A percentile compares a stretch with the other conserved stretches of the same genome.
Conservation (phyloP, 1,140 invertebrate genomes). For the Saxidomus purpurata region DNA sequence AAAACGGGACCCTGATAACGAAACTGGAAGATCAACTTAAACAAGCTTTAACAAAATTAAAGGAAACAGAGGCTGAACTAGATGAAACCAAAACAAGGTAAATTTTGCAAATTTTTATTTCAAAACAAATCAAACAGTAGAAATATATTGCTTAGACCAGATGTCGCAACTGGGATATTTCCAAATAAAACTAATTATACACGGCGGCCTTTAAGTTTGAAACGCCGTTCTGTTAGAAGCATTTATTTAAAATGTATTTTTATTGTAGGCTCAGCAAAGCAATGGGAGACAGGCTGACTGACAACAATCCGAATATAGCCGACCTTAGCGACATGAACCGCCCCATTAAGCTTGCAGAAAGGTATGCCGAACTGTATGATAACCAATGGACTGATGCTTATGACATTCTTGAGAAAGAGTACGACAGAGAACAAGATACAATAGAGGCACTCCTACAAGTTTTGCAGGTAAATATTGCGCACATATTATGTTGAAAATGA, state of each 20-base stretch:
- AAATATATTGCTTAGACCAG: too few species aligned
- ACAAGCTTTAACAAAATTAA: background rate
- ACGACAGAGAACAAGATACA: background rate
- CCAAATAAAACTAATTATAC: background rate
- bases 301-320: slow-evolving; percentile 14
- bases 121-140: too few species aligned
- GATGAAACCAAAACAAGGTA: background rate
- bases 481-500: background rate
- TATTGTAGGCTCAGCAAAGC: background rate
- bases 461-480: background rate
- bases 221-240: too few species aligned
- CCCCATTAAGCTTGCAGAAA: slow-evolving; percentile 9
- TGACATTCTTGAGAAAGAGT: background rate
- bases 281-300: background rate
- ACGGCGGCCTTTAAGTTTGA: too few species aligned
- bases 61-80: background rate
- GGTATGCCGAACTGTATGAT: background rate
- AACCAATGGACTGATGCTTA: slow-evolving; percentile 9
- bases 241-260: too few species aligned
- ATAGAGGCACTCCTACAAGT: background rate
- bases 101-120: background rate
- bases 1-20: too few species aligned
- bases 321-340: slow-evolving; percentile 26
- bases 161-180: background rate
- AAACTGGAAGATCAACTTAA: background rate